phyloP scores from a whole-genome alignment of 2,888 invertebrate genomes.

The Zootermopsis nevadensis region DNA sequence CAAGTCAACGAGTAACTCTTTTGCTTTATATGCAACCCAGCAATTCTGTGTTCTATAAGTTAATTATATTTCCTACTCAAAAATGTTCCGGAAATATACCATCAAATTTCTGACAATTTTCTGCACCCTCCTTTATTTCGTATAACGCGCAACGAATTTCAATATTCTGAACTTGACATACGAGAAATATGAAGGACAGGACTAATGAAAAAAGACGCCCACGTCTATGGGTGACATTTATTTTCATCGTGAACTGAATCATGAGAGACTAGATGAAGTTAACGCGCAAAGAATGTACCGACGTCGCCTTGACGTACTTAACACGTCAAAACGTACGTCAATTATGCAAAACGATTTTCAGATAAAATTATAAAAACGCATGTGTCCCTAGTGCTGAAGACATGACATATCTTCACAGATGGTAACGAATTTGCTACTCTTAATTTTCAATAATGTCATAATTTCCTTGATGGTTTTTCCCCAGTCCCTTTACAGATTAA shows the following conservation, averaged over 20 bases:
- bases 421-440: neutral
- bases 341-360: neutral
- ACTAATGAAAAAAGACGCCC: conserved; percentile 1
- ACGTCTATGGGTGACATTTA: neutral
- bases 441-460: neutral
- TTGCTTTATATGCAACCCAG: neutral
- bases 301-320: neutral
- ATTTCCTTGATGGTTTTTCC: neutral
- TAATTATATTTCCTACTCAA: neutral
- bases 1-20: neutral
- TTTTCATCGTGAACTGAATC: neutral
- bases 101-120: neutral
- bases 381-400: neutral
- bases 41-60: neutral
- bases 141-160: neutral
- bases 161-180: conserved; percentile 5
- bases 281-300: neutral
- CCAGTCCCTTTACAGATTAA: neutral
- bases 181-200: conserved; percentile 5
- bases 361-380: neutral
- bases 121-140: neutral
- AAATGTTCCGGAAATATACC: neutral
- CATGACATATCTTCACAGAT: neutral
- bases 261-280: neutral
- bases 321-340: neutral